Evolutionary conservation across 1,140 invertebrate species (phyloP).

Genomic region (Dendroctonus ponderosae): DNA sequence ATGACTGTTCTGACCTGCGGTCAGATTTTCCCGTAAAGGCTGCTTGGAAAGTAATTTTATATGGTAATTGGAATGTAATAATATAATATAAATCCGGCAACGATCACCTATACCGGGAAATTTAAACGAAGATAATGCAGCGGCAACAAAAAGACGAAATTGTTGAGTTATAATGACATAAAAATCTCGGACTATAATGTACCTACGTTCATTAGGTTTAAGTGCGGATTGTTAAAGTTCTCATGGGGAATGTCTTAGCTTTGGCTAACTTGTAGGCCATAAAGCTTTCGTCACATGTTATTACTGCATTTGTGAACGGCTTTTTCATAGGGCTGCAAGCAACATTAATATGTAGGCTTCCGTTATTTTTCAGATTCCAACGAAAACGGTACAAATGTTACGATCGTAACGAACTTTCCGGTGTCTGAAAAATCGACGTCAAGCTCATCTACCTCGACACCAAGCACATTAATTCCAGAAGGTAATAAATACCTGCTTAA

Average conservation of each 20-base stretch:
- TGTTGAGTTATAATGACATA: no score
- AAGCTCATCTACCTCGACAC: slow-evolving; percentile 21
- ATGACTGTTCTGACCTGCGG: not conserved
- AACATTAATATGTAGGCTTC: not conserved
- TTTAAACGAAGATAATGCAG: not conserved
- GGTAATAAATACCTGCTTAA: slow-evolving; percentile 13
- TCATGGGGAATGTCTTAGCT: no score
- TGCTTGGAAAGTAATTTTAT: slow-evolving; percentile 14
- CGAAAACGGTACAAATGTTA: slow-evolving; percentile 14
- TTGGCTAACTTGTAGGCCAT: no score
- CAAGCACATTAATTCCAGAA: slow-evolving; percentile 29
- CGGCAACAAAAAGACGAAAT: no score
- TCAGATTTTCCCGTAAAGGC: not conserved
- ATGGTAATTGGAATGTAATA: slow-evolving; percentile 18
- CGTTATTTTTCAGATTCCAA: slow-evolving; percentile 22
- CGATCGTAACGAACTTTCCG: slow-evolving; percentile 27
- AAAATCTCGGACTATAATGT: no score
- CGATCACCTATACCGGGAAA: not conserved
- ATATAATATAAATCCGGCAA: slow-evolving; percentile 13
- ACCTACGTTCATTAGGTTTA: no score
- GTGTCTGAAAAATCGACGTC: slow-evolving; percentile 18
- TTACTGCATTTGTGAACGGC: no score
- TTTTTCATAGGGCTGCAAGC: not conserved
- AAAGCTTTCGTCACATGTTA: no score
- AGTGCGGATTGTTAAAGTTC: no score